Evolutionary conservation across 2,888 invertebrate species (phyloP), one percentile per base, ranked within the genome.

Genomic region (Balanococcus diminutus): DNA sequence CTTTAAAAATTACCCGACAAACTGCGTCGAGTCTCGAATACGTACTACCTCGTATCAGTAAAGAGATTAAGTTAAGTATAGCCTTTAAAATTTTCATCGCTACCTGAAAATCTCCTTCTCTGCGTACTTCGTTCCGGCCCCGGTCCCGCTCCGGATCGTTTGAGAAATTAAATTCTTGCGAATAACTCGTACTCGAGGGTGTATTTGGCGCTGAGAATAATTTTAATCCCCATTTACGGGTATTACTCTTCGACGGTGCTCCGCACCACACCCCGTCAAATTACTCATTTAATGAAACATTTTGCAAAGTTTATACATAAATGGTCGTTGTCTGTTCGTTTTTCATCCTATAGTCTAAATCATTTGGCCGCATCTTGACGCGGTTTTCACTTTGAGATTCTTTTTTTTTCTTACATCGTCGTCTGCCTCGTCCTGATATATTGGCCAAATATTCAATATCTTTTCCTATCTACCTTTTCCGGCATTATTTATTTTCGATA

Each of bases 131-230:
- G n/a, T 46, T 46, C 46, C 3, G n/a, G 46, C 46, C 42, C n/a
- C 46, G n/a, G 46, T 11, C 61, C 9, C 11, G 22, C 11, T 46
- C 6, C 61, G 39, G 11, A 11, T 11, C 39, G 39, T 39, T 39
- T 39, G 25, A 61, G 61, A 61, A 61, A 61, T 61, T 61, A 61
- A 61, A 61, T 61, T 61, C 61, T 25, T 25, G 61, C 61, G 61
- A 61, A 61, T 61, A 61, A 61, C 61, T 61, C 61, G 61, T 61
- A 61, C 61, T 25, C 61, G 61, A 61, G 61, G 61, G 61, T 61
- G 61, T 61, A 61, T 61, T 61, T 61, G 61, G 61, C 61, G 61
- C 9, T 61, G 61, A 46, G 61, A 61, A 61, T 61, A 25, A 61
- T 61, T 61, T 61, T 61, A 61, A 22, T 25, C 11, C 25, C 25